A percentile compares a stretch with the other conserved stretches of the same genome.
phyloP scores from a whole-genome alignment of 2,113 vertebrate species.

The Rhinogobius similis region DNA sequence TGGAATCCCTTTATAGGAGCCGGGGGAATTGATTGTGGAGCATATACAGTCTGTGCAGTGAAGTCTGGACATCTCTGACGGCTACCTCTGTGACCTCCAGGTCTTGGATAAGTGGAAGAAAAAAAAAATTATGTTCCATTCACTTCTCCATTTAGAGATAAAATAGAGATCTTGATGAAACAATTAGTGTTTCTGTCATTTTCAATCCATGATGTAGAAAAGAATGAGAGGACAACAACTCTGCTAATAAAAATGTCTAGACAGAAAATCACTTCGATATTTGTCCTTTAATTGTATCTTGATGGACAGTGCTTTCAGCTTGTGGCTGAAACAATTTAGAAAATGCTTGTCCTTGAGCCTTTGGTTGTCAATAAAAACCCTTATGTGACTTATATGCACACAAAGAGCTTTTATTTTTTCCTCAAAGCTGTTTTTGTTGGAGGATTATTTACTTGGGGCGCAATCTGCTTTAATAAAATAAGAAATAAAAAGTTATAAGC shows the following conservation, averaged over 20 bases:
- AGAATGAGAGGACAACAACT: background rate
- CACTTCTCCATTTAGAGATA: background rate
- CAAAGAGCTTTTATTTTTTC: background rate
- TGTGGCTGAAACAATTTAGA: background rate
- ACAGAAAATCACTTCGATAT: background rate
- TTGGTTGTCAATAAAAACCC: background rate
- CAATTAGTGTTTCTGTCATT: background rate
- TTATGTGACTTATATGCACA: background rate
- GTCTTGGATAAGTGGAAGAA: too few species aligned
- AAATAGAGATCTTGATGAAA: background rate
- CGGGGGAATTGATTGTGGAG: too few species aligned
- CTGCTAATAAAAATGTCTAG: constrained; percentile 1
- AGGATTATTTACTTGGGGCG: background rate
- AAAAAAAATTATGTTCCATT: too few species aligned
- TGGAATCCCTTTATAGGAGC: too few species aligned
- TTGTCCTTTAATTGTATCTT: background rate
- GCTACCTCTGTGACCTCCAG: too few species aligned
- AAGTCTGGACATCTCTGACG: background rate
- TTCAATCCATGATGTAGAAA: background rate
- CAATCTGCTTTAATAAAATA: too few species aligned
- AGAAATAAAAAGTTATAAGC: too few species aligned
- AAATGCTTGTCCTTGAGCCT: background rate
- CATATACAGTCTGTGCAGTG: too few species aligned
- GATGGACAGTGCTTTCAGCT: background rate
- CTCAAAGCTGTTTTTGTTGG: background rate